Evolutionary conservation across 2,797 vertebrate species (phyloP).

Genomic region (Corythornis leucogaster): DNA sequence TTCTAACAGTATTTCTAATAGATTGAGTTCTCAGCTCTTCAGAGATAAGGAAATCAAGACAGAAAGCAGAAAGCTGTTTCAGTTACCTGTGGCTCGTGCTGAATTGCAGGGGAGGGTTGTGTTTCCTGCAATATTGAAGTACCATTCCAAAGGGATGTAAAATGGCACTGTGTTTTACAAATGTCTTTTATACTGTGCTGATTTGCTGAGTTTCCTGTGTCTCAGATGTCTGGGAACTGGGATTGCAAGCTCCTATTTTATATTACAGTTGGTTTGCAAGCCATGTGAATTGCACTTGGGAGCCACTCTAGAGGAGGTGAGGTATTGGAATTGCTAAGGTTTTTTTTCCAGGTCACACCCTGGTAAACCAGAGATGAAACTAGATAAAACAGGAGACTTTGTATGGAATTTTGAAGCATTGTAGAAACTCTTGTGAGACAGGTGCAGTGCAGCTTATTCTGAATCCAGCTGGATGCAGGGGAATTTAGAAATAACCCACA

Average conservation of each 20-base stretch:
- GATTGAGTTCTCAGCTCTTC: neutral
- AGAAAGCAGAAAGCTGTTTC: neutral
- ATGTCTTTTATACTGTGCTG: neutral
- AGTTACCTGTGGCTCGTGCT: neutral
- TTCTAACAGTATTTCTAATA: neutral
- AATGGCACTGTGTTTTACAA: neutral
- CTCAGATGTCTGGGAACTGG: neutral
- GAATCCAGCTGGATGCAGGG: neutral
- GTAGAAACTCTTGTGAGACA: neutral
- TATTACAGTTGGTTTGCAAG: neutral
- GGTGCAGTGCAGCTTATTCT: neutral
- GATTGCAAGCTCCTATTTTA: neutral
- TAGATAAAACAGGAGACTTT: neutral
- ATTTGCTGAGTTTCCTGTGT: neutral
- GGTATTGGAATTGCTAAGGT: neutral
- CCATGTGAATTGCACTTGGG: neutral
- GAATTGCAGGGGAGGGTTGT: neutral
- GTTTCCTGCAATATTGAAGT: neutral
- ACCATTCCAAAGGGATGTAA: neutral
- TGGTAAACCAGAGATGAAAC: neutral
- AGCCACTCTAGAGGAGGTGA: neutral
- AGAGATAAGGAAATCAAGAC: neutral
- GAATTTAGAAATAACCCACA: neutral
- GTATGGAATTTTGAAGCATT: neutral
- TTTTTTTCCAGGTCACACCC: neutral